Evolutionary conservation across 2,888 invertebrate species (phyloP).

Genomic region (Oligia strigilis): DNA sequence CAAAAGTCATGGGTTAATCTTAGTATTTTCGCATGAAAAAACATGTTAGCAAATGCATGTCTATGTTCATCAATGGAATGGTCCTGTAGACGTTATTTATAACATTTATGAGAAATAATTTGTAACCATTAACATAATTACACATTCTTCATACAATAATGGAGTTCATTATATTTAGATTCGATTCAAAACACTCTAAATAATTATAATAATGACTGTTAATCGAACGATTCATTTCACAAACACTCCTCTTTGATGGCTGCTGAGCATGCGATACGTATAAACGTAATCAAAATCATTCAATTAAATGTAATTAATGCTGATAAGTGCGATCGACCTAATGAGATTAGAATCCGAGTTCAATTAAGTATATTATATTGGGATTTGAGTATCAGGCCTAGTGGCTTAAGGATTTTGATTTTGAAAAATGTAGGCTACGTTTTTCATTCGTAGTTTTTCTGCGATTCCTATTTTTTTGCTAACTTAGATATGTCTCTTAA

Average conservation of each 20-base stretch:
- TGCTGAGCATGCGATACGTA: constrained; percentile 51
- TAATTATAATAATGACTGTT: constrained; percentile 30
- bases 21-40: not conserved
- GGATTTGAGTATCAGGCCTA: constrained; percentile 28
- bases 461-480: not conserved
- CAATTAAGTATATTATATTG: constrained; percentile 54
- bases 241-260: constrained; percentile 50
- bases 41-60: not conserved
- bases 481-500: not conserved
- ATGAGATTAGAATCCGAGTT: constrained; percentile 52
- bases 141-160: constrained; percentile 1
- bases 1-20: too few species aligned
- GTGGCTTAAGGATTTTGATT: constrained; percentile 10
- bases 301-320: constrained; percentile 51
- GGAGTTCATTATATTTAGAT: constrained; percentile 11
- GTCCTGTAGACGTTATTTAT: not conserved
- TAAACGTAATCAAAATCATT: constrained; percentile 58
- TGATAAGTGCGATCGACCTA: constrained; percentile 41
- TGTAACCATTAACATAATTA: constrained; percentile 4
- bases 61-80: not conserved
- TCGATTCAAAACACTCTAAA: constrained; percentile 42
- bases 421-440: not conserved
- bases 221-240: constrained; percentile 43
- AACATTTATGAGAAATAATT: not conserved
- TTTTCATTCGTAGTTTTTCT: not conserved